Evolutionary conservation across 1,140 invertebrate species (phyloP), one percentile per base, ranked within the genome.

Genomic region (Delia radicum): DNA sequence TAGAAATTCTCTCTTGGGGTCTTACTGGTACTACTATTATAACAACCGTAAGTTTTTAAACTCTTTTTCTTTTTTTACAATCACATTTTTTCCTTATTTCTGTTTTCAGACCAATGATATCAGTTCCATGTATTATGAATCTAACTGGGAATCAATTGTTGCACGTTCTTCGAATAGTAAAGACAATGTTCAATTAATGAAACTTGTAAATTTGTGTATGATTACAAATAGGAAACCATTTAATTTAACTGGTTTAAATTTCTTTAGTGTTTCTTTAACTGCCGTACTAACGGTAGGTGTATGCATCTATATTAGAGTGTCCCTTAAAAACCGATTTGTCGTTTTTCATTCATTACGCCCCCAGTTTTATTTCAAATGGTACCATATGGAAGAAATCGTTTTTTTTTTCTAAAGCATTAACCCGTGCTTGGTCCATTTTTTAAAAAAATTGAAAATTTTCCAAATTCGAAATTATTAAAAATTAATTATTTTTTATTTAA

Each of bases 211-310:
- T 12, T 28, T 74, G 10, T 73, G 73, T 0, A 77, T 77, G n/a
- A 63, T 21, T 3, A 77, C 73, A 0, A 77, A 37, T 46, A 37
- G 67, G 10, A 69, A 74, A 31, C 73, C 76, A 37, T 71, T 77
- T 77, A 18, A 31, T 24, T 62, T 77, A 13, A 74, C 76, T 5
- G 76, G 73, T 10, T 63, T 77, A 6, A 77, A 77, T 13, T 77
- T 74, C 69, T 77, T 77, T 48, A 72, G 31, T 29, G 65, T 77
- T 24, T 77, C 76, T 12, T 71, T 71, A 21, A 31, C 27, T 3
- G 28, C 65, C 24, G 73, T 71, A 2, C 18, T n/a, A n/a, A n/a
- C n/a, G n/a, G n/a, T 77, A 55, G 69, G 62, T 46, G 24, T 62
- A n/a, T n/a, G n/a, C n/a, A n/a, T n/a, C n/a, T n/a, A n/a, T n/a